These are phyloP conservation scores for Lerema accius DNA, from an alignment of 1,140 invertebrate genomes.

Conservation along the genomic window DNA sequence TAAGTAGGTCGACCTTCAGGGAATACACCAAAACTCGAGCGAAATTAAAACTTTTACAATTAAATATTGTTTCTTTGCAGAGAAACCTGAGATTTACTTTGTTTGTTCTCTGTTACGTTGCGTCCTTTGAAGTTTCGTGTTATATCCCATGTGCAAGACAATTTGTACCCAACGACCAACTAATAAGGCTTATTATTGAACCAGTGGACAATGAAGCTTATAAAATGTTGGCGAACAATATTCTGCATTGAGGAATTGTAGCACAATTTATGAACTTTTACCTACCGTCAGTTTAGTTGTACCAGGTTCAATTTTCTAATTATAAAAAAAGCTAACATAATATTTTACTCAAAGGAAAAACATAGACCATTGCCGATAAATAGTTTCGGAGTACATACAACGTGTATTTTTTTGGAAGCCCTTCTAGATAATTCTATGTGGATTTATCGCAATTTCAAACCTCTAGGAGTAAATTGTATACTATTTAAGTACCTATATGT, in stretches of 20 bases:
- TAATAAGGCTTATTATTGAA: neutral
- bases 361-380: too few relatives aligned
- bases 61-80: slow-evolving; percentile 42
- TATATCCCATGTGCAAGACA: neutral
- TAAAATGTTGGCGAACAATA: neutral
- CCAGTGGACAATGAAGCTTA: neutral
- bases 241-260: neutral
- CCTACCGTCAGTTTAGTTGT: too few relatives aligned
- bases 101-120: slow-evolving; percentile 25
- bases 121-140: slow-evolving; percentile 25
- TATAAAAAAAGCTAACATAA: too few relatives aligned
- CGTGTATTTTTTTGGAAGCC: too few relatives aligned
- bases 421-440: too few relatives aligned
- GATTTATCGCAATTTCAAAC: too few relatives aligned
- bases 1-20: slow-evolving; percentile 7
- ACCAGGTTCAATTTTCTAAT: too few relatives aligned
- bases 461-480: too few relatives aligned
- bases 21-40: slow-evolving; percentile 36
- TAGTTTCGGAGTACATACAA: too few relatives aligned
- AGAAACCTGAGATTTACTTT: slow-evolving; percentile 45
- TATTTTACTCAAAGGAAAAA: too few relatives aligned
- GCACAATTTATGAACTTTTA: neutral
- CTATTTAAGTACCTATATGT: too few relatives aligned
- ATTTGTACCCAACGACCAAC: neutral
- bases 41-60: slow-evolving; percentile 54